Base-by-base conservation (phyloP, 2,888 invertebrate species). In the Phengaris alcon region DNA sequence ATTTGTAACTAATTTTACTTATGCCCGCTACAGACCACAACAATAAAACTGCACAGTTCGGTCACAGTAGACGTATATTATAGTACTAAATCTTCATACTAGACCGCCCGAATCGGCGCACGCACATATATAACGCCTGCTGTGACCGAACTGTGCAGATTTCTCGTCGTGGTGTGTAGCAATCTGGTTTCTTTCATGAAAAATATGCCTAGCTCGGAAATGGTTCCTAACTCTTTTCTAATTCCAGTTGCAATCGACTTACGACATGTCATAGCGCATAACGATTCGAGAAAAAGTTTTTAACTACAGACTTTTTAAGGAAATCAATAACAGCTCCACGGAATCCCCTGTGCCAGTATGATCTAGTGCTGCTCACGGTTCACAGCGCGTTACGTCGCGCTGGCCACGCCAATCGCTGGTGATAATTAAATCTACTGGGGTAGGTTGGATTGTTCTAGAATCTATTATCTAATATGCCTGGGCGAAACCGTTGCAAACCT, bases 331-430 rank as follows among this genome's bases (percentile, higher is more conserved):
- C 72, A 74, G 76, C 78, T 73, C 69, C 73, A 76, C 77, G 74
- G 46, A 44, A 76, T 52, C 77, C 8, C 44, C 77, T 78, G 80
- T 77, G 73, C 52, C 64, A 44, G 83, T 82, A 79, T 85, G 82
- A 70, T 70, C 46, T 70, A 15, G 70, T 70, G 48, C 9, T 15
- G 59, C 59, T 15, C 84, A 88, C 85, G 89, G 88, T 86, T 89
- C 88, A 88, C 87, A 86, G 82, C 84, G 80, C 79, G 80, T 82
- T 82, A 82, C 84, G 84, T 85, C 84, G 82, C 79, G 78, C 75
- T 76, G 83, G 68, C 84, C 88, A 87, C 86, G 87, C 85, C 75
- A 85, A 9, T 10, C 15, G 80, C 59, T 6, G 48, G 7, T 46
- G 59, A 72, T 57, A 74, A 77, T 73, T 75, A 77, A 57, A 75